These are phyloP conservation scores for Mythimna vitellina DNA, from an alignment of 2,888 invertebrate genomes.

Conservation along the genomic window DNA sequence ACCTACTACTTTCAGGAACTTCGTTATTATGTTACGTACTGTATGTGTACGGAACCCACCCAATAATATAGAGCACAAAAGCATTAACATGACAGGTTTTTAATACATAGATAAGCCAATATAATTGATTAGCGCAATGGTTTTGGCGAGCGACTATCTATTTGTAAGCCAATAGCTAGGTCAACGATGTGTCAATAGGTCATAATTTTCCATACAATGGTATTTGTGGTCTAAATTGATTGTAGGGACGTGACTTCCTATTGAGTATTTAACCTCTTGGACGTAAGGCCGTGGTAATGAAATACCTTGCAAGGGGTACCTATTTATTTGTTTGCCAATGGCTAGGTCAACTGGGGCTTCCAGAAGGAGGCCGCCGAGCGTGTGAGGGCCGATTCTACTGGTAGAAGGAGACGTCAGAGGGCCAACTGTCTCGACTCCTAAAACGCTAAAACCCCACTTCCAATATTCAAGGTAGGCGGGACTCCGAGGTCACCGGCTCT, in stretches of 20 bases:
- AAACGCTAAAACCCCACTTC: too few species aligned
- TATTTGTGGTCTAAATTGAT: background rate
- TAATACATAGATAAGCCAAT: slow-evolving; percentile 60
- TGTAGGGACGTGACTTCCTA: background rate
- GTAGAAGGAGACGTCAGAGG: too few species aligned
- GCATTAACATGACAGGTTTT: slow-evolving; percentile 61
- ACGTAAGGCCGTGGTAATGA: background rate
- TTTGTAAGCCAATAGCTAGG: slow-evolving; percentile 49
- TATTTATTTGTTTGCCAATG: background rate
- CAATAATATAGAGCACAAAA: slow-evolving; percentile 16
- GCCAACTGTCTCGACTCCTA: too few species aligned
- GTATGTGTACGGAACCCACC: slow-evolving; percentile 43
- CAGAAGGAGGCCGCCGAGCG: too few species aligned
- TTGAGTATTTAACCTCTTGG: background rate
- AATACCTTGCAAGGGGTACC: background rate
- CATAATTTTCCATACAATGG: slow-evolving; percentile 13
- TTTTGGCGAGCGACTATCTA: slow-evolving; percentile 51
- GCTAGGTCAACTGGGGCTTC: too few species aligned
- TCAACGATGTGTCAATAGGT: slow-evolving; percentile 49
- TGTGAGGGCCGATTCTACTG: too few species aligned
- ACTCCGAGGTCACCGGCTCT: too few species aligned
- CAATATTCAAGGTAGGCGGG: too few species aligned
- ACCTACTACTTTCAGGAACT: too few species aligned
- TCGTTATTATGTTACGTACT: too few species aligned
- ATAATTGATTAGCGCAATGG: slow-evolving; percentile 63